Evolutionary conservation across 1,140 invertebrate species (phyloP), one percentile per base, ranked within the genome.

Genomic region (Drosophila yakuba): DNA sequence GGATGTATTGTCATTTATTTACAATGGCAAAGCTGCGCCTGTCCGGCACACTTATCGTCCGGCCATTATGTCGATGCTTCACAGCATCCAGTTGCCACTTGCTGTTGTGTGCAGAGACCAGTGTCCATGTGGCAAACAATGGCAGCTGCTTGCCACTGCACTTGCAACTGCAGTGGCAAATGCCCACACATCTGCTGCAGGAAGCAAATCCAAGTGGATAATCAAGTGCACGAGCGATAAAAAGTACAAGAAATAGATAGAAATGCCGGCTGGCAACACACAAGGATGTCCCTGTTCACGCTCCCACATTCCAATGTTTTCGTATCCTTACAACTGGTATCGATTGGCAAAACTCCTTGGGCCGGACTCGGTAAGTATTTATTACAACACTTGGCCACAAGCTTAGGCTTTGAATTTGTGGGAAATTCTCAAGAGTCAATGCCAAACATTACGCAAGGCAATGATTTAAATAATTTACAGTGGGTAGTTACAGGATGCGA

Each of bases 1-100:
- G 73, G 73, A 75, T 75, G 73, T 75, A 75, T 75, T 75, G 73
- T 59, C 73, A 75, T 66, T 75, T 75, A 75, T 75, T 75, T 75
- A 75, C 73, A 74, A 75, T 38, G 73, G 32, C 52, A 58, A 75
- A 75, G 52, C 72, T 75, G 54, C 72, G 28, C 50, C 72, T 75
- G 73, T 66, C 61, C 71, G 41, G 39, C 73, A 75, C 71, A 75
- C 60, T 75, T 69, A 69, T 54, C 66, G 28, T 57, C 12, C 51
- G n/a, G 54, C 72, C 52, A 58, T 64, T 75, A 59, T 73, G 60
- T 66, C 60, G 72, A 75, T 76, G 64, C 62, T 68, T 68, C 35
- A 68, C 62, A 54, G 52, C 28, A 23, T 72, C 35, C 41, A 32
- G 25, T 15, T n/a, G 5, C 14, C 25, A n/a, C 10, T 45, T 23